phyloP scores from a whole-genome alignment of 2,888 invertebrate species.

The Hololepta plana region DNA sequence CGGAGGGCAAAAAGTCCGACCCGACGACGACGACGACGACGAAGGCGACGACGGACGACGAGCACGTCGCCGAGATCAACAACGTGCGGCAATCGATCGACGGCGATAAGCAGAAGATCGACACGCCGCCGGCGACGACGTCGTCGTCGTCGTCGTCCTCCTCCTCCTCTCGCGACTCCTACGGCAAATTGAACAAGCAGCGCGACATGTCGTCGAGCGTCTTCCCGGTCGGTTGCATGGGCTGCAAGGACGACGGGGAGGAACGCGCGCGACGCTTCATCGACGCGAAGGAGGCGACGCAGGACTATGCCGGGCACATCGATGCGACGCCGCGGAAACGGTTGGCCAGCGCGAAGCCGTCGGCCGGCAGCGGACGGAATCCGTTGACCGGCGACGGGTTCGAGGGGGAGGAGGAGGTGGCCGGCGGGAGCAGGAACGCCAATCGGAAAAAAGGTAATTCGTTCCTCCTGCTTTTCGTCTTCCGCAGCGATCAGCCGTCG shows the following conservation, averaged over 20 bases:
- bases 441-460: too few species aligned
- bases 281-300: conserved; percentile 11
- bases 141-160: conserved; percentile 6
- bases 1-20: not conserved
- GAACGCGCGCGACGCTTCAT: conserved; percentile 12
- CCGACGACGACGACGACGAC: conserved; percentile 1
- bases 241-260: conserved; percentile 10
- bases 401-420: conserved; percentile 18
- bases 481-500: too few species aligned
- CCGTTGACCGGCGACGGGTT: conserved; percentile 23
- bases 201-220: conserved; percentile 13
- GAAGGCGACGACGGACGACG: not conserved
- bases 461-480: too few species aligned
- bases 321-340: conserved; percentile 12
- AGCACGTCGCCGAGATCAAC: not conserved
- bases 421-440: conserved; percentile 11
- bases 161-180: too few species aligned
- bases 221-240: conserved; percentile 18
- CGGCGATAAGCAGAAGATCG: not conserved
- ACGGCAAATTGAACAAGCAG: conserved; percentile 12
- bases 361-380: conserved; percentile 15
- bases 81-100: not conserved
- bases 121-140: conserved; percentile 2
- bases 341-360: conserved; percentile 7
- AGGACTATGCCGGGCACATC: conserved; percentile 11